Conservation (phyloP, 53 echinoderm and acorn worm genomes). For the Stichopus horrens region DNA sequence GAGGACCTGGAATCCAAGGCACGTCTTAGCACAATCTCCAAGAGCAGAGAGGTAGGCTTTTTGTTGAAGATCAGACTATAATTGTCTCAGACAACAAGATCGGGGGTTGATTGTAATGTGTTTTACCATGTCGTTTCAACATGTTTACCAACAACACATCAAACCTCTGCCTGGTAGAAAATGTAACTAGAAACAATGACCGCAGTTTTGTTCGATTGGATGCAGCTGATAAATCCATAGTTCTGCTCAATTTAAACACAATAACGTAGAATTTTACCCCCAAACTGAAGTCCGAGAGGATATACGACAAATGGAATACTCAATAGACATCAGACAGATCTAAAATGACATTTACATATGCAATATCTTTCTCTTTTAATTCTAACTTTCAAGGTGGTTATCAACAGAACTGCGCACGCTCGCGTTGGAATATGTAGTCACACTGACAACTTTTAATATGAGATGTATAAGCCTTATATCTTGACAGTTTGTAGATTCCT, state of each 20-base stretch:
- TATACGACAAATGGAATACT: too few relatives aligned
- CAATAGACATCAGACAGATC: too few relatives aligned
- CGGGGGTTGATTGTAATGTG: not conserved
- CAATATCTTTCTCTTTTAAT: too few relatives aligned
- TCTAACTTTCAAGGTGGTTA: too few relatives aligned
- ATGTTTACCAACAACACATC: not conserved
- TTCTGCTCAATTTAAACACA: too few relatives aligned
- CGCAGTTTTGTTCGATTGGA: too few relatives aligned
- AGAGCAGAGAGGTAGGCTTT: not conserved
- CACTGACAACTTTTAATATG: not conserved
- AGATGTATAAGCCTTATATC: not conserved
- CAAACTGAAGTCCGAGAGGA: too few relatives aligned
- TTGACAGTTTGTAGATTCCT: constrained; percentile 6
- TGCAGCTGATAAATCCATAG: too few relatives aligned
- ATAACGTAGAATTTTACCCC: too few relatives aligned
- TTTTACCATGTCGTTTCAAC: not conserved
- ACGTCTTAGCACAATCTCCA: not conserved
- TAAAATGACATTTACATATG: too few relatives aligned
- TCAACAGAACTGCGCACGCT: not conserved
- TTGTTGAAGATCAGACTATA: not conserved
- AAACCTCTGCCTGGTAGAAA: not conserved
- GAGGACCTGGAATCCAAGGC: not conserved
- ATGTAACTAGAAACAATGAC: not conserved
- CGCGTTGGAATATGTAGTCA: not conserved
- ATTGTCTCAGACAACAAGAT: not conserved